Percentiles rank a stretch among this genome's conserved stretches.
Conservation (phyloP, 2,888 invertebrate genomes). For the Brachyptera putata region DNA sequence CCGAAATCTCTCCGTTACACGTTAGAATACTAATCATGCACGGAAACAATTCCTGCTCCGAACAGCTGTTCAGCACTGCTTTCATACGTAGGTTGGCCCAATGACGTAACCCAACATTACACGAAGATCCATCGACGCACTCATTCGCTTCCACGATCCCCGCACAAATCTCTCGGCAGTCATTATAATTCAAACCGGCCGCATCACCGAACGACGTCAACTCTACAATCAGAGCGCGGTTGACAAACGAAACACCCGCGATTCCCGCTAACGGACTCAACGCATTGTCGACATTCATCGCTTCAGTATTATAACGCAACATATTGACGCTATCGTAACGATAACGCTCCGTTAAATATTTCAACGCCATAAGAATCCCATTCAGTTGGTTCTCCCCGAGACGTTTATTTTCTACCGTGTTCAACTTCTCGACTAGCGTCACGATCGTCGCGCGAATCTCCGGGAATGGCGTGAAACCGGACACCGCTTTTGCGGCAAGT, state of each 20-base stretch:
- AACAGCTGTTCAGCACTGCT: background rate
- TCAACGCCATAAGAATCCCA: slow-evolving; percentile 39
- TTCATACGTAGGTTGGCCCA: slow-evolving; percentile 6
- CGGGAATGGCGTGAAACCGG: slow-evolving; percentile 38
- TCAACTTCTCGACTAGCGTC: slow-evolving; percentile 32
- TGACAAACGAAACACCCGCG: background rate
- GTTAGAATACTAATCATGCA: background rate
- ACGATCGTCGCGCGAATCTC: slow-evolving; percentile 29
- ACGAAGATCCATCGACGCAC: background rate
- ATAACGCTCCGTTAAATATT: slow-evolving; percentile 37
- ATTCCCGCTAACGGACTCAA: too few species aligned
- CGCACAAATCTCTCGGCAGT: background rate
- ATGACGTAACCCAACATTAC: slow-evolving; percentile 1
- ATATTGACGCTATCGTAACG: slow-evolving; percentile 20
- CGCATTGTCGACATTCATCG: too few species aligned
- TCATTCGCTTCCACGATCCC: background rate
- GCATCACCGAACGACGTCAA: background rate
- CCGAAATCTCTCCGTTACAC: background rate
- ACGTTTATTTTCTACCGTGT: slow-evolving; percentile 4
- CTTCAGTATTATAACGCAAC: background rate
- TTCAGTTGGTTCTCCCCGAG: slow-evolving; percentile 38
- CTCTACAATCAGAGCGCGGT: background rate
- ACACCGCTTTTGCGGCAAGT: slow-evolving; percentile 42
- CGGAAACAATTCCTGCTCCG: slow-evolving; percentile 5
- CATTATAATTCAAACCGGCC: background rate